Base-by-base conservation (phyloP, 2,888 invertebrate genomes). In the Aspidiotus rigidus region DNA sequence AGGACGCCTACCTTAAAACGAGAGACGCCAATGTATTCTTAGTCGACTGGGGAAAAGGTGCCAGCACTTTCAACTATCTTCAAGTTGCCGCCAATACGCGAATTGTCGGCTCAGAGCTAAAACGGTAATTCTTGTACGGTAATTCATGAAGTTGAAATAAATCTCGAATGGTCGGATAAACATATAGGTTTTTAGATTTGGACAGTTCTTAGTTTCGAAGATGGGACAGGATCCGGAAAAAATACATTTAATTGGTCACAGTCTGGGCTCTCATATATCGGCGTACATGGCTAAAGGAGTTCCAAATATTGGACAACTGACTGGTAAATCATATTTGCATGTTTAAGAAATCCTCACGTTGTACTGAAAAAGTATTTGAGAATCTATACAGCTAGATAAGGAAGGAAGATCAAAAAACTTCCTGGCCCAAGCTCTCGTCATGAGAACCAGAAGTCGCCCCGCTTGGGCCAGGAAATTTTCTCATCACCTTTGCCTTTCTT, bases 11-110 rank as follows among this genome's bases (percentile, higher is more conserved):
- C 72, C 78, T 85, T 17, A 74, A 78, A 72, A 81, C 82, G 85
- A 80, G 75, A 0, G 84, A 86, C 72, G 81, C 83, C 1, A 86
- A 86, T 73, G 81, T 86, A 0, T 81, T 86, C 39, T 78, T 82
- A 0, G 84, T 85, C 1, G 85, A 86, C 74, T 86, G 86, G 86
- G 83, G 84, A 60, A 79, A 80, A 0, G 85, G 85, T 9, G 83
- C 85, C 1, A 83, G 81, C 66, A 81, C 82, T 0, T 82, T 82
- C 78, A 85, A 84, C 75, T 86, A 86, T 72, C 73, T 77, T 39
- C 75, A 75, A 72, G 77, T 74, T 13, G 75, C 74, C 53, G 73
- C 75, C 39, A 74, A 79, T 80, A 71, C 72, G 70, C 75, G 75
- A 70, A 71, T 74, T 56, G 74, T 71, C 67, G 77, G 75, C 9